Evolutionary conservation across 2,888 invertebrate species (phyloP), one percentile per base, ranked within the genome.

Genomic region (Phaonia tiefii): DNA sequence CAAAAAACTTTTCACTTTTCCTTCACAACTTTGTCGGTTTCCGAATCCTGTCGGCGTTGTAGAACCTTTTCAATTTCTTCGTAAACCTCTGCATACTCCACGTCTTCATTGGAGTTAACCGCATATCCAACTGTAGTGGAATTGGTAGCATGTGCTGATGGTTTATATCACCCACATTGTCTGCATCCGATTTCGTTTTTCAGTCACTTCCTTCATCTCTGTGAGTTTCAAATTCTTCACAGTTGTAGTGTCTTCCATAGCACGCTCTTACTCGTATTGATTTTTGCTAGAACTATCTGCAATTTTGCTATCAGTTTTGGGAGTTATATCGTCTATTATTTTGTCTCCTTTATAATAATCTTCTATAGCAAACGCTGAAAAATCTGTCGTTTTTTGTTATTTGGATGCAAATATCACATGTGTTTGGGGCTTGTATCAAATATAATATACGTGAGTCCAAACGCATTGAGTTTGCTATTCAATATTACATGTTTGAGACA

Each of bases 61-160:
- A 75, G 39, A 1, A 83, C 56, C 46, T 71, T 76, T 65, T 71
- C 82, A n/a, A 82, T 78, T 79, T 83, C 80, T 46, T 78, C 42
- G 44, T 84, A 79, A 4, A 78, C 76, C 60, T 84, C 73, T 7
- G 72, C 46, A 42, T 82, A 78, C 2, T 77, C 75, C 31, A 72
- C 67, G 15, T 79, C 70, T 49, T 20, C 25, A 49, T 65, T 70
- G 22, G n/a, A 20, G 1, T 69, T 26, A 2, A 15, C 37, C 37
- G 44, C n/a, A n/a, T n/a, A n/a, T n/a, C n/a, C n/a, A 31, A 31
- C 15, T 39, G 54, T 65, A 51, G 13, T 31, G 7, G 39, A 20
- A 10, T 63, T 2, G 7, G 31, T 4, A 4, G 44, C 66, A 5
- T 56, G 17, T 25, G 20, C 3, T 0, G 56, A n/a, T 13, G 20